Evolutionary conservation across 2,888 invertebrate species (phyloP), one percentile per base, ranked within the genome.

Genomic region (Saturnia japonica): DNA sequence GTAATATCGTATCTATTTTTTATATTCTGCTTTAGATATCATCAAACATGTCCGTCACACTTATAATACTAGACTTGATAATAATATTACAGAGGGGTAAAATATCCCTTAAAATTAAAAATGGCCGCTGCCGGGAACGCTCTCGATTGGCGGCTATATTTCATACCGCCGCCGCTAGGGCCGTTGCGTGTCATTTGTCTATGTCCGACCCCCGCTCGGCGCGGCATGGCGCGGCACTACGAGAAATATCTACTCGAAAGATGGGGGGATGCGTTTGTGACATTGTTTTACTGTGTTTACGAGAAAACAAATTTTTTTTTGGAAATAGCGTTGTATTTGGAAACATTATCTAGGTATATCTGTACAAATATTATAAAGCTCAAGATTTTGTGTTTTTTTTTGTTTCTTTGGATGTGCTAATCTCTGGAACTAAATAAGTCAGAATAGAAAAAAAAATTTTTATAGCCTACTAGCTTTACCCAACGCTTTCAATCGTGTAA

Each of bases 71-170:
- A 67, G 11, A 57, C 64, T 71, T 68, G 64, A 68, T 68, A 71
- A 68, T 64, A 71, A 71, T 68, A 68, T 34, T 43, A 43, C 9
- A 80, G 78, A 86, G 86, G 92, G 93, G 91, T 88, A 86, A 85
- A 80, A 85, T 87, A 88, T 92, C 93, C 93, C 90, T 91, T 90
- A 92, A 91, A 93, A 93, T 93, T 92, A 93, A 94, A 93, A 93
- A 94, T 94, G 93, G 93, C 93, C 86, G 91, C 90, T 82, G 78
- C 85, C 85, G 86, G 84, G 86, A 86, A 85, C 87, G 88, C 86
- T 87, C 90, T 91, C 93, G 92, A 93, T 93, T 93, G 94, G 93
- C 86, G 85, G 90, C 85, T 75, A 90, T 94, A 91, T 91, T 79
- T 93, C 94, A 93, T 91, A 82, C 88, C 87, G 87, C 88, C 88